Percentiles rank a stretch among this genome's conserved stretches.
phyloP scores from a whole-genome alignment of 2,113 vertebrate genomes.

The Pseudopodoces humilis region DNA sequence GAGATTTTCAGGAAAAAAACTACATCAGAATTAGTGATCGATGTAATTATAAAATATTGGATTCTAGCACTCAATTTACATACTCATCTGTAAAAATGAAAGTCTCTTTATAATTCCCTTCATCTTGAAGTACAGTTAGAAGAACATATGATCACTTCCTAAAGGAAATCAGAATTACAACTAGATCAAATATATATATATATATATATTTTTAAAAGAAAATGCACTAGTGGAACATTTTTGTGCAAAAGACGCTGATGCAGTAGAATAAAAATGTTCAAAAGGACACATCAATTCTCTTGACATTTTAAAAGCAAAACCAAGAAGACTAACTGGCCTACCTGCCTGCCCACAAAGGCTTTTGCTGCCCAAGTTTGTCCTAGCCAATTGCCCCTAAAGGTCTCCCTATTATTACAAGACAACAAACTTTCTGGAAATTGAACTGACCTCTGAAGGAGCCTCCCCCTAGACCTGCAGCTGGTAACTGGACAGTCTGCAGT shows the following conservation, averaged over 20 bases:
- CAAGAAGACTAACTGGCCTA: background rate
- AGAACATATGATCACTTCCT: background rate
- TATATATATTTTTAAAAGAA: background rate
- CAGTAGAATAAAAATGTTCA: background rate
- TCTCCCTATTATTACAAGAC: background rate
- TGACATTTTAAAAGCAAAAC: background rate
- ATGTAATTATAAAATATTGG: constrained; percentile 30
- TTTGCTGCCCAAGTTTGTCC: background rate
- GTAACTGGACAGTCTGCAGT: background rate
- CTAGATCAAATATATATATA: background rate
- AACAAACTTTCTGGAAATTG: background rate
- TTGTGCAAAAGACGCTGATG: background rate
- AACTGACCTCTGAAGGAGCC: background rate
- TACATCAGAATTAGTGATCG: background rate
- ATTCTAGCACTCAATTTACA: constrained; percentile 21
- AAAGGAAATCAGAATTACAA: constrained; percentile 22
- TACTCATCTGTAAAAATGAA: background rate
- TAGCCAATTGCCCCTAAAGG: background rate
- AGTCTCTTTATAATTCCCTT: background rate
- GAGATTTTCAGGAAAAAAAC: background rate
- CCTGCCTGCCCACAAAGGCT: background rate
- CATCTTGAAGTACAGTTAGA: background rate
- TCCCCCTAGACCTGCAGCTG: background rate
- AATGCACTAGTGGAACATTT: background rate
- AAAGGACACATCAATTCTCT: background rate